Evolutionary conservation across 2,113 vertebrate genomes (phyloP), one percentile per base, ranked within the genome.

Genomic region (Callipepla squamata): DNA sequence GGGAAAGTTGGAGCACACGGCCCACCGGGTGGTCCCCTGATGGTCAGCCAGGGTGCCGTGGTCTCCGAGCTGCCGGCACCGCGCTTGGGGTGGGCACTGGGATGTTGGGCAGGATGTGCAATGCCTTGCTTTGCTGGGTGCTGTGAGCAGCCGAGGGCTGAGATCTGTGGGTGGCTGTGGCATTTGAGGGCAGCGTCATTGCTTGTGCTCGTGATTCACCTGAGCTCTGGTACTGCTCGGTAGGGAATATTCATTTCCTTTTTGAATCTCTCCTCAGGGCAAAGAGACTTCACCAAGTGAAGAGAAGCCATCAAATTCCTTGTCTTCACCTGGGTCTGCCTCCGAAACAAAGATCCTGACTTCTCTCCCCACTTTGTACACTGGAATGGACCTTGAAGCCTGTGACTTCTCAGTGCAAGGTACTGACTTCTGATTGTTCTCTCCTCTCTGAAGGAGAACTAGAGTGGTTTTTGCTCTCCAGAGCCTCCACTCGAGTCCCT

Each of bases 381-480:
- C 94, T 97, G 97, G 97, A 97, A 98, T 97, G 98, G 97, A 97
- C 96, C 97, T 97, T 62, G 38, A 93, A 93, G 80, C 83, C 89
- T 47, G 67, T 78, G 81, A 92, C 94, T 96, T 97, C 96, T 95
- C 92, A 87, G 67, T 94, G 82, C 94, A 97, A 98, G 98, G 98
- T 98, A 98, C 91, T 28, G 20, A 16, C 32, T 95, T 79, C n/a
- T 36, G 51, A 20, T 78, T 67, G 62, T 10, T 58, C 25, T 12
- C 2, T 51, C 40, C 51, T 17, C n/a, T 73, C 48, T 79, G 62
- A 73, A 32, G n/a, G 16, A 32, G 65, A 47, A 19, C 67, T 80
- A 40, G 75, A n/a, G 4, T 69, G 67, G 59, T 67, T 80, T 79
- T 75, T 78, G 28, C 34, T 81, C 45, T 78, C 51, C 42, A 61